Percentiles rank a stretch among this genome's conserved stretches.
Conservation (phyloP, 2,797 vertebrate species). For the Darevskia mixta region DNA sequence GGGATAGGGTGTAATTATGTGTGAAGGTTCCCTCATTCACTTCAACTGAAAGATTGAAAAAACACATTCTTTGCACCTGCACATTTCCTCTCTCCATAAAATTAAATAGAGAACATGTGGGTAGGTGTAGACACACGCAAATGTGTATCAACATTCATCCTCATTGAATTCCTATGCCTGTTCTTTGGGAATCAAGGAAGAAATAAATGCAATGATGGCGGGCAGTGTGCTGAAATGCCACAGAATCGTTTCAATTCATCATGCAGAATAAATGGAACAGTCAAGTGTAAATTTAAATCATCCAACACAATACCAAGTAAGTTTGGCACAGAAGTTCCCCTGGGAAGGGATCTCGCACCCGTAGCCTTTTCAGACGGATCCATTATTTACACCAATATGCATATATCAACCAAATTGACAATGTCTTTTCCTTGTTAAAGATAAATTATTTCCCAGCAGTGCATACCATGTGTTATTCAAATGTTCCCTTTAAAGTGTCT, state of each 20-base stretch:
- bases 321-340: conserved; percentile 31
- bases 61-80: background rate
- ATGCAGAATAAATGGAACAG: conserved; percentile 34
- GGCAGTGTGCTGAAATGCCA: conserved; percentile 7
- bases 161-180: background rate
- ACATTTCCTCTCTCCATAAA: background rate
- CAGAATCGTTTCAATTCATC: conserved; percentile 57
- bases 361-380: conserved; percentile 54
- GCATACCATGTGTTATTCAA: conserved; percentile 27
- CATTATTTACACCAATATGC: conserved; percentile 52
- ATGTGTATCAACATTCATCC: background rate
- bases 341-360: conserved; percentile 9
- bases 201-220: background rate
- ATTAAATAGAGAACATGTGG: background rate
- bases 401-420: conserved; percentile 22
- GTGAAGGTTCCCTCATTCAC: background rate
- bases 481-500: conserved; percentile 37
- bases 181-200: background rate
- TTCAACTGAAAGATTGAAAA: background rate
- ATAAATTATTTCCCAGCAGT: conserved; percentile 41
- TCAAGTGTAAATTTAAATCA: conserved; percentile 58
- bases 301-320: conserved; percentile 47
- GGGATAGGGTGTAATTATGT: too few species aligned
- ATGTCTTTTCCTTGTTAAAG: conserved; percentile 19
- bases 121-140: too few species aligned